Percentiles rank a stretch among this genome's conserved stretches.
Evolutionary conservation across 2,797 vertebrate genomes (phyloP).

Genomic region (Sebastiscus tertius): DNA sequence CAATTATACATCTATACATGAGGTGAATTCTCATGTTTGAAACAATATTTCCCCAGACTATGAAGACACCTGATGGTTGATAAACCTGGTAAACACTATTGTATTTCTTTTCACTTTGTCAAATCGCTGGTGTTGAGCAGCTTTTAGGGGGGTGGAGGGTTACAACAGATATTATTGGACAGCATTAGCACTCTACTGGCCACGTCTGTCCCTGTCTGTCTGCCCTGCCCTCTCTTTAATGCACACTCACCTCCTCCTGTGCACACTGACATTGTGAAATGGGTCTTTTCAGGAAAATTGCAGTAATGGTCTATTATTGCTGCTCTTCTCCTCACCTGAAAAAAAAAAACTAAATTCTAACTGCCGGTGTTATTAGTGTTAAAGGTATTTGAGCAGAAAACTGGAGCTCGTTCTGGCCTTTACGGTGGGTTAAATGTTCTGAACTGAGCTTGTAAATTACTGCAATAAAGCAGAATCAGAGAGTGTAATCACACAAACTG

Average conservation of each 20-base stretch:
- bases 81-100: background rate
- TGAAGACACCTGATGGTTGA: background rate
- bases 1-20: background rate
- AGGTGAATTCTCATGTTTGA: background rate
- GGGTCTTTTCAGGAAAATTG: conserved; percentile 66
- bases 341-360: conserved; percentile 34
- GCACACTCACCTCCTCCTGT: conserved; percentile 50
- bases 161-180: conserved; percentile 15
- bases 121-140: background rate
- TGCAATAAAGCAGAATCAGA: conserved; percentile 48
- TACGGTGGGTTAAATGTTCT: conserved; percentile 55
- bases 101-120: background rate
- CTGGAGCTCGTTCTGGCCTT: conserved; percentile 40
- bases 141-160: background rate
- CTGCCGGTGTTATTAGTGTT: conserved; percentile 53
- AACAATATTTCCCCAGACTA: background rate
- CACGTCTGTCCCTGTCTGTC: conserved; percentile 17
- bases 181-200: conserved; percentile 8
- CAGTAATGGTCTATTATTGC: conserved; percentile 66
- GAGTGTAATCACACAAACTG: conserved; percentile 38
- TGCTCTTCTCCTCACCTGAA: conserved; percentile 39
- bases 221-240: conserved; percentile 49
- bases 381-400: conserved; percentile 49
- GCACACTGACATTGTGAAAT: conserved; percentile 56
- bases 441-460: conserved; percentile 55